phyloP scores from a whole-genome alignment of 2,113 vertebrate species.

The Poeciliopsis prolifica region DNA sequence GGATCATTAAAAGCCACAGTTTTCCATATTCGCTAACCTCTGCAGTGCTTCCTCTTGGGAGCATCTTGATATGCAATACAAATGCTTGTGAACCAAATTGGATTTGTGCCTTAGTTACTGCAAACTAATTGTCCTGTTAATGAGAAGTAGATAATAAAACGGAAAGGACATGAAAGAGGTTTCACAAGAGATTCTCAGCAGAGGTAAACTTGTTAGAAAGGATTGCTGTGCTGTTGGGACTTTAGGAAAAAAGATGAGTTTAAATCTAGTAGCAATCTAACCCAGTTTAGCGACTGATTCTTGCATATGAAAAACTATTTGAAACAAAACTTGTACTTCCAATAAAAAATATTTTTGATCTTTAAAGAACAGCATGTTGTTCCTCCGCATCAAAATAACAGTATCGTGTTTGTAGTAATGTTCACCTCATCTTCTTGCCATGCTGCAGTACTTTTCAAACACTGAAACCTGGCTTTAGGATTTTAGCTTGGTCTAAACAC shows the following conservation, averaged over 20 bases:
- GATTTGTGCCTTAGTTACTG: slow-evolving; percentile 5
- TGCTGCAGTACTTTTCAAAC: too few species aligned
- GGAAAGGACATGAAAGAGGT: background rate
- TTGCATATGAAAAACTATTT: too few species aligned
- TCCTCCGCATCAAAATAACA: too few species aligned
- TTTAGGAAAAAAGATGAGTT: background rate
- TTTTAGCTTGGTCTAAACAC: too few species aligned
- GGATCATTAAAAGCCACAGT: slow-evolving; percentile 44
- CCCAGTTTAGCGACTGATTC: too few species aligned
- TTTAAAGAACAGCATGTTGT: too few species aligned
- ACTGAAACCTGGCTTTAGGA: too few species aligned
- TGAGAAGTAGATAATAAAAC: slow-evolving; percentile 8
- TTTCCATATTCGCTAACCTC: background rate
- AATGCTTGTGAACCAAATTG: slow-evolving; percentile 21
- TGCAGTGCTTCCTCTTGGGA: slow-evolving; percentile 6
- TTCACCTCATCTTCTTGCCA: too few species aligned
- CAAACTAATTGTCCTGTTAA: slow-evolving; percentile 10
- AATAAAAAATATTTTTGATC: too few species aligned
- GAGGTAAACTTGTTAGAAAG: slow-evolving; percentile 1
- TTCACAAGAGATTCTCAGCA: background rate
- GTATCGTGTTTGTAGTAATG: too few species aligned
- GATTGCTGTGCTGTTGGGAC: background rate
- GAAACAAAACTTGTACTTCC: too few species aligned
- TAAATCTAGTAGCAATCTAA: background rate
- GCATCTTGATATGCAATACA: slow-evolving; percentile 12